phyloP scores from a whole-genome alignment of 2,797 vertebrate species.

The Eulemur mongoz region DNA sequence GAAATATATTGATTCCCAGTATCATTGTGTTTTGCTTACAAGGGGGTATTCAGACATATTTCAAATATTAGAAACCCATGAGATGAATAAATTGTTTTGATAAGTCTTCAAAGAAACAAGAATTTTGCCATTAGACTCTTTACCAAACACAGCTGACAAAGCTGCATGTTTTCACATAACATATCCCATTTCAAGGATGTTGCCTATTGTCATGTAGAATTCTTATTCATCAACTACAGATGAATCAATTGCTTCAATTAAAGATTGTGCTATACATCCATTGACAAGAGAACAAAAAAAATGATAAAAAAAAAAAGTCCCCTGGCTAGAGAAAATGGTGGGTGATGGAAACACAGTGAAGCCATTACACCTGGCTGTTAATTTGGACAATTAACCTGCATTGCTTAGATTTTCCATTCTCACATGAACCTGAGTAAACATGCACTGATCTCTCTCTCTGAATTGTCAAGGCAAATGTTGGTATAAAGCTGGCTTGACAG shows the following conservation, averaged over 20 bases:
- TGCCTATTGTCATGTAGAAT: conserved; percentile 43
- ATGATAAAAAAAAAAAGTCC: conserved; percentile 60
- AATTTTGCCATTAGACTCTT: not conserved
- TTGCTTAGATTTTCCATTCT: conserved; percentile 62
- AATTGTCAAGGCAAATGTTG: conserved; percentile 66
- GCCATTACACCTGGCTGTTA: conserved; percentile 30
- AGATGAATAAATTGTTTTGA: not conserved
- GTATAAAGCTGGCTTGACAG: conserved; percentile 67
- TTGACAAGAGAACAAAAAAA: conserved; percentile 36
- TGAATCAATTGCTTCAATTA: conserved; percentile 75
- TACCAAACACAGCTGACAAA: conserved; percentile 64
- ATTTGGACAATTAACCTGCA: conserved; percentile 51
- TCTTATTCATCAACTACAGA: conserved; percentile 63
- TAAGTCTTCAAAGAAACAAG: not conserved
- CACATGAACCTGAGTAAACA: conserved; percentile 48
- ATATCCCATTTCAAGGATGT: conserved; percentile 63
- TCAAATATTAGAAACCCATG: not conserved
- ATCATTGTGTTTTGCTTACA: not conserved
- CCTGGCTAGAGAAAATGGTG: conserved; percentile 45
- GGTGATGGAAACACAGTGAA: not conserved
- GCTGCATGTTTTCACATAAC: conserved; percentile 38
- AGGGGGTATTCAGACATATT: conserved; percentile 19
- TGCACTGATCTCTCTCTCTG: conserved; percentile 3
- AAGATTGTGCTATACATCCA: conserved; percentile 25
- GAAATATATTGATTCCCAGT: conserved; percentile 45